Base-by-base conservation (phyloP, 2,888 invertebrate species). In the Sclerodermus sp. region DNA sequence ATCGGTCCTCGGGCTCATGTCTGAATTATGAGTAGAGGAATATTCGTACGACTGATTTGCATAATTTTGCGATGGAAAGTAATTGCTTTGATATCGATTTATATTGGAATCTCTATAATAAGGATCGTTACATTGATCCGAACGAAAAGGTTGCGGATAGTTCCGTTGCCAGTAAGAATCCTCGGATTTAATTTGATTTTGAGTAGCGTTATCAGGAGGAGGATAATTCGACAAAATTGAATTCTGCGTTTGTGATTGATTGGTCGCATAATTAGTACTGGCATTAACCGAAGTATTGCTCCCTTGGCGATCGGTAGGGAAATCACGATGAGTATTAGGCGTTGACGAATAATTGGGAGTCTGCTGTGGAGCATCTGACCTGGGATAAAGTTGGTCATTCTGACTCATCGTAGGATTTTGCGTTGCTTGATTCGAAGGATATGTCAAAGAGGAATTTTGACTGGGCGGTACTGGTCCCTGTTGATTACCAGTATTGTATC, bases 61-160 rank as follows among this genome's bases (percentile, higher is more conserved):
- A 51, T 71, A 71, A 48, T 62, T 68, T 37, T 67, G 69, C 10
- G 64, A 47, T 4, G 64, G 59, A 17, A 62, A 67, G 58, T 82
- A 83, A 30, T 76, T 78, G 23, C 66, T 74, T 44, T 74, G 76
- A 53, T 82, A 82, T 13, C 83, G 82, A 65, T 82, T 69, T 3
- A 63, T 49, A 23, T 61, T 64, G 1, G 69, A 55, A 37, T 76
- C 73, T 13, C 68, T 64, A 43, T 70, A 74, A 49, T 73, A 76
- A 5, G 67, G 53, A 53, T 77, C 74, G 34, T 62, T 66, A 47
- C 68, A 71, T n/a, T 73, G 69, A 46, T 74, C 73, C 16, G 71
- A 54, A 1, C 67, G 61, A 38, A 69, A 70, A 2, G 68, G 31
- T 45, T 75, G 74, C 23, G 62, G 40, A 58, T 81, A 83, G 36